Conservation (phyloP, 2,113 vertebrate genomes). For the Corvus cornix region DNA sequence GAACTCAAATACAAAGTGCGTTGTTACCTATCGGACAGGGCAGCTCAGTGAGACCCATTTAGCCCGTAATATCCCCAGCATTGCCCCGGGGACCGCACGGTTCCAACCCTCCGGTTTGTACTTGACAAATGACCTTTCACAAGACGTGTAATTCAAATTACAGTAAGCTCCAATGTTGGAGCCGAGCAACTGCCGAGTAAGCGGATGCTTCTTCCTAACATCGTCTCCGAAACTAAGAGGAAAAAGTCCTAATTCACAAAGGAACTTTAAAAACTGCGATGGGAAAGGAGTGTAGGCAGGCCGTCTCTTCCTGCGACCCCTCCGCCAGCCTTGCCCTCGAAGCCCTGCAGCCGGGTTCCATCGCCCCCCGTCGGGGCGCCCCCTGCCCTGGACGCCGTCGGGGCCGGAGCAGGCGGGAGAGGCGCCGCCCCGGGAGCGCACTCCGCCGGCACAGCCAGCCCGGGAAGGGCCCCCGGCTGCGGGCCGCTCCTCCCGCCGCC, state of each 20-base stretch:
- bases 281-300: accelerated
- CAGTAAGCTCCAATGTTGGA: accelerated
- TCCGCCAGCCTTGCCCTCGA: background rate
- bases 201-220: background rate
- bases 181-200: background rate
- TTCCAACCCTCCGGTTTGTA: background rate
- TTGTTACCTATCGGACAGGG: accelerated
- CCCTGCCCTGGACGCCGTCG: background rate
- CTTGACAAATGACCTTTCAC: background rate
- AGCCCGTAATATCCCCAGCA: accelerated
- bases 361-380: background rate
- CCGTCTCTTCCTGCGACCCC: background rate
- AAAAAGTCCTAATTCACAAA: background rate
- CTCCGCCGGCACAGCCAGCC: background rate
- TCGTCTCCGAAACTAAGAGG: background rate
- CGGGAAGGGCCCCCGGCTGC: background rate
- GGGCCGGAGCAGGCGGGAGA: background rate
- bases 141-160: no score
- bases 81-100: accelerated
- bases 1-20: accelerated
- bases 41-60: background rate
- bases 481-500: background rate
- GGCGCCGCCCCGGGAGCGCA: background rate
- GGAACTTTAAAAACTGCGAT: background rate
- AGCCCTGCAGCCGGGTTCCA: background rate